Conservation (phyloP, 2,113 vertebrate species). For the Chloropsis cyanopogon region DNA sequence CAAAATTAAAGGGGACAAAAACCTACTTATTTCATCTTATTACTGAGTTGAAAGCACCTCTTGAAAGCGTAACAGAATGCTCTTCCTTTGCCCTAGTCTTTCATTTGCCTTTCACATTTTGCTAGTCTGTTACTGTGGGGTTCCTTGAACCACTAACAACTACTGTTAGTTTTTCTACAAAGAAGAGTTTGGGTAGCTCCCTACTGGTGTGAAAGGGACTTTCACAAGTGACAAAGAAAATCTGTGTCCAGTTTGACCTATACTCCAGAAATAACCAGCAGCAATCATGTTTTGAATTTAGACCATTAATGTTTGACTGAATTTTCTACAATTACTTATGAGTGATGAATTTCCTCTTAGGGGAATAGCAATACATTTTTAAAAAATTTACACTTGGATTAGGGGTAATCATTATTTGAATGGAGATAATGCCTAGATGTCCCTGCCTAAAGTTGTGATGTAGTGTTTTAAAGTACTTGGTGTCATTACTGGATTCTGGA, state of each 20-base stretch:
- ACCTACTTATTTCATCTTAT: conserved; percentile 20
- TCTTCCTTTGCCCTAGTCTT: conserved; percentile 10
- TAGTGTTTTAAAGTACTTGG: not conserved
- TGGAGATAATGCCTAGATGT: not conserved
- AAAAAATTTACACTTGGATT: not conserved
- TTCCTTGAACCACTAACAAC: not conserved
- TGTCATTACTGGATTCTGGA: not conserved
- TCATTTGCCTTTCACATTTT: conserved; percentile 45
- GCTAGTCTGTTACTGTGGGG: not conserved
- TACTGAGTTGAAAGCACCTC: conserved; percentile 1
- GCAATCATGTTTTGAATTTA: not conserved
- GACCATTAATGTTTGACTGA: not conserved
- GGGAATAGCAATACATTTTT: not conserved
- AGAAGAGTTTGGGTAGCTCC: not conserved
- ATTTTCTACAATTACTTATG: not conserved
- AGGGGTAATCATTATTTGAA: not conserved
- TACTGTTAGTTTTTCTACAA: not conserved
- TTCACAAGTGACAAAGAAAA: not conserved
- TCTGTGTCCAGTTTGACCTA: not conserved
- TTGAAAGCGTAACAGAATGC: not conserved
- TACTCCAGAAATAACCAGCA: not conserved
- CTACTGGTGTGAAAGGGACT: not conserved
- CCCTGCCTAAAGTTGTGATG: not conserved
- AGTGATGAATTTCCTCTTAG: not conserved
- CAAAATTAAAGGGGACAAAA: conserved; percentile 48